Evolutionary conservation across 1,140 invertebrate genomes (phyloP).

Genomic region (Araneus ventricosus): DNA sequence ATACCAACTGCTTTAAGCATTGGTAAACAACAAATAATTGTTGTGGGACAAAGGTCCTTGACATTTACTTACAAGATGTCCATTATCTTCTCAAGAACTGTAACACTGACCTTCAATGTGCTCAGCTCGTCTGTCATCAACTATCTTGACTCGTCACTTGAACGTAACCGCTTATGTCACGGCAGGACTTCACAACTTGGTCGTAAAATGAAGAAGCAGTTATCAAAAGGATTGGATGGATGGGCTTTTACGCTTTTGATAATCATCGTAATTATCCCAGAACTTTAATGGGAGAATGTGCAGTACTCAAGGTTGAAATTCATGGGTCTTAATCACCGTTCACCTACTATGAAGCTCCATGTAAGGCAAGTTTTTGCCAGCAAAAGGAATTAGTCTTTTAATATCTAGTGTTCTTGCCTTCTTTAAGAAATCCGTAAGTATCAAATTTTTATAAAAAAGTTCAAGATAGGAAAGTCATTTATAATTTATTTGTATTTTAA

Average conservation of each 20-base stretch:
- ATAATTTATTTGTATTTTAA: too few relatives aligned
- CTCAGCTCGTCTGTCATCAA: conserved; percentile 1
- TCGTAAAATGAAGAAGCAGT: conserved; percentile 5
- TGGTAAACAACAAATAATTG: not conserved
- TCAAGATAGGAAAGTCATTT: too few relatives aligned
- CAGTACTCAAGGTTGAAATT: too few relatives aligned
- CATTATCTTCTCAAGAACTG: conserved; percentile 20
- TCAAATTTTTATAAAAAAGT: too few relatives aligned
- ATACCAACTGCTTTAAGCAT: not conserved
- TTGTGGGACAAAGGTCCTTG: not conserved
- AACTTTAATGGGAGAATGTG: not conserved
- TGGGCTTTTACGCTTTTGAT: not conserved
- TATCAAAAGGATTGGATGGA: not conserved
- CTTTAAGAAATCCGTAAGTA: too few relatives aligned
- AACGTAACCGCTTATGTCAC: not conserved
- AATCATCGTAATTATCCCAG: not conserved
- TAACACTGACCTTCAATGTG: not conserved
- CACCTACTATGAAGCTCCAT: too few relatives aligned
- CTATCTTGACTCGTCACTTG: not conserved
- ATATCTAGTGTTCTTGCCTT: too few relatives aligned
- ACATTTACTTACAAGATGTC: not conserved
- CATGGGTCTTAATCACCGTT: too few relatives aligned
- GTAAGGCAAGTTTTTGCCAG: too few relatives aligned
- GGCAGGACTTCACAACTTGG: not conserved
- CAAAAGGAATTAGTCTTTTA: too few relatives aligned